These are phyloP conservation scores for Eudasyphora cyanicolor DNA, from an alignment of 2,888 invertebrate genomes.

Conservation along the genomic window DNA sequence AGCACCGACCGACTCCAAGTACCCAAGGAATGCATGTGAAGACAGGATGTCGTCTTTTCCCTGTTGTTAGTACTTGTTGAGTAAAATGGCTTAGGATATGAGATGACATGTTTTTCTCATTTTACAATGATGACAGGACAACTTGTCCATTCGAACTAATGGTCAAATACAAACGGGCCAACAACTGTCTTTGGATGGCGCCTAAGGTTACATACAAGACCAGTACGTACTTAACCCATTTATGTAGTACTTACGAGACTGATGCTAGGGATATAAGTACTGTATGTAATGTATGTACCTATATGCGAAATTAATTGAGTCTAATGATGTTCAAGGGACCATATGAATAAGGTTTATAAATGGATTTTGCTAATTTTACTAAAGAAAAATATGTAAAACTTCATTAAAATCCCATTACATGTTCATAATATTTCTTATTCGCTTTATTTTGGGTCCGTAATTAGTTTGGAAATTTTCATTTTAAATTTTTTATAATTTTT, in stretches of 20 bases:
- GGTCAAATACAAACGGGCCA: constrained; percentile 55
- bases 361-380: neutral
- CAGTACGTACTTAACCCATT: constrained; percentile 63
- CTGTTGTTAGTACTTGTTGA: constrained; percentile 58
- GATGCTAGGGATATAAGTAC: no score
- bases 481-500: no score
- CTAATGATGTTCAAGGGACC: neutral
- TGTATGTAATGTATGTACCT: neutral
- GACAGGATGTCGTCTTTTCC: neutral
- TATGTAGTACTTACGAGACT: no score
- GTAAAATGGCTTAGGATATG: constrained; percentile 58
- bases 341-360: neutral
- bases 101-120: constrained; percentile 59
- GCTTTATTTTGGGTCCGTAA: no score
- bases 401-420: no score
- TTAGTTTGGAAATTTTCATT: no score
- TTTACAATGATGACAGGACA: constrained; percentile 54
- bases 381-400: neutral
- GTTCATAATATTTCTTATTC: no score
- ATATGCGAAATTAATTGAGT: neutral
- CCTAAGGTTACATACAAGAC: constrained; percentile 60
- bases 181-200: constrained; percentile 50
- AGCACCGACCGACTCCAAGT: neutral
- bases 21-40: neutral
- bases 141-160: constrained; percentile 58